Conservation (phyloP, 2,888 invertebrate genomes). For the Ophraella communa region DNA sequence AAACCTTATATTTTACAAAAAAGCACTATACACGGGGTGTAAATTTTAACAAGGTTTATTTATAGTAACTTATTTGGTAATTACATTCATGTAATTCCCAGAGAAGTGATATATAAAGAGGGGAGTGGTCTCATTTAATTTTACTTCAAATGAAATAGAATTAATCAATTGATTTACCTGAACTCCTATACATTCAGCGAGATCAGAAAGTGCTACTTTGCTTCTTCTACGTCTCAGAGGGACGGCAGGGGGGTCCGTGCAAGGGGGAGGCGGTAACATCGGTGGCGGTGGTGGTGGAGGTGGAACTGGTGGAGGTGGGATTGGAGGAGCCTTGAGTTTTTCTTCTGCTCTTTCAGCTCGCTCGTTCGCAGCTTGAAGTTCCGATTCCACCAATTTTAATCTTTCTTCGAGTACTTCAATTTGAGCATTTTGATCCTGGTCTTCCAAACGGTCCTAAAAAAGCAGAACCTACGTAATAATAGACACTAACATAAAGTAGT, state of each 20-base stretch:
- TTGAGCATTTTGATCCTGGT: slow-evolving; percentile 71
- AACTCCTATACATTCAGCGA: slow-evolving; percentile 48
- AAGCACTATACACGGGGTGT: too few relatives aligned
- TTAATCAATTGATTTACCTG: slow-evolving; percentile 10
- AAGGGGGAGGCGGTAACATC: slow-evolving; percentile 41
- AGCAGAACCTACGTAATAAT: slow-evolving; percentile 11
- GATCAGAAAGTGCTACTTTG: slow-evolving; percentile 47
- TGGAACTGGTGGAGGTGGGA: slow-evolving; percentile 59
- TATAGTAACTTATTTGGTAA: neutral
- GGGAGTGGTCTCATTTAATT: too few relatives aligned
- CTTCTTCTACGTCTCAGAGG: slow-evolving; percentile 62
- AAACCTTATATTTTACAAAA: too few relatives aligned
- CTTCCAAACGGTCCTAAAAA: slow-evolving; percentile 68
- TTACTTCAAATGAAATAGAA: too few relatives aligned
- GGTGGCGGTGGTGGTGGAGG: slow-evolving; percentile 41
- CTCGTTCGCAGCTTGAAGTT: slow-evolving; percentile 67
- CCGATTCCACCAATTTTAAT: slow-evolving; percentile 72
- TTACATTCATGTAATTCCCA: too few relatives aligned
- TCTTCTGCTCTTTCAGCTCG: slow-evolving; percentile 67
- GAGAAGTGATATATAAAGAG: too few relatives aligned
- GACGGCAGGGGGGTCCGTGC: slow-evolving; percentile 62
- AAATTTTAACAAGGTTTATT: too few relatives aligned
- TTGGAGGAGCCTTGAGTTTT: slow-evolving; percentile 61
- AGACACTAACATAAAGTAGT: neutral
- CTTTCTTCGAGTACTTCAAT: slow-evolving; percentile 74